Base-by-base conservation (phyloP, 2,113 vertebrate genomes). In the Campylomormyrus numenius region DNA sequence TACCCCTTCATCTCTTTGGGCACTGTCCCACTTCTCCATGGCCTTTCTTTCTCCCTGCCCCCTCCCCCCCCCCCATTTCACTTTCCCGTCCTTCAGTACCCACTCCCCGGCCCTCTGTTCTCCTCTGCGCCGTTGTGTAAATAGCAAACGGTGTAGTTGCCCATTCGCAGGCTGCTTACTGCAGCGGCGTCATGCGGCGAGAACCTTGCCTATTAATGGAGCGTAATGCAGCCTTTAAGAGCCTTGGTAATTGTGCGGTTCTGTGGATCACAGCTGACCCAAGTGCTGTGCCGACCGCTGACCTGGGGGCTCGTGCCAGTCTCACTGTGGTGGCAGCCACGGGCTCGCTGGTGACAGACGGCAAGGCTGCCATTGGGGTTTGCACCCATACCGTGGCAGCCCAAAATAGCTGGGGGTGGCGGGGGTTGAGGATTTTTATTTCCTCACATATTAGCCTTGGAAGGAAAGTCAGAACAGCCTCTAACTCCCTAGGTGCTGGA, bases 311-410 rank as follows among this genome's bases (percentile, higher is more conserved):
- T 31, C 9, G n/a, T 70, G 62, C 62, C 62, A 70, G 62, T 9
- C 62, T 70, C 62, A 4, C 62, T 24, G 87, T 10, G 19, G 87
- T 48, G 56, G n/a, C 74, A 74, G 42, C 58, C 88, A 6, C 7
- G 9, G 39, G 27, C 66, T 74, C 9, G 15, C 45, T 49, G 58
- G 88, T 48, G 45, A 74, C 50, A 85, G 83, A 85, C 13, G 50
- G 52, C 74, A 66, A 90, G 80, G 83, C 83, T 56, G 46, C 58
- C 42, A 85, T 85, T 85, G 58, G 52, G 24, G 52, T 85, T 85
- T 39, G 4, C 52, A 90, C 53, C 89, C 89, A 90, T n/a, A 62
- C n/a, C 24, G 80, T 45, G 50, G 42, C 9, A 52, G 39, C 50
- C 53, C 52, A 66, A 85, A 90, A 90, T 85, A 90, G 53, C 45